Base-by-base conservation (phyloP, 2,797 vertebrate species). In the Anolis apletophallus region DNA sequence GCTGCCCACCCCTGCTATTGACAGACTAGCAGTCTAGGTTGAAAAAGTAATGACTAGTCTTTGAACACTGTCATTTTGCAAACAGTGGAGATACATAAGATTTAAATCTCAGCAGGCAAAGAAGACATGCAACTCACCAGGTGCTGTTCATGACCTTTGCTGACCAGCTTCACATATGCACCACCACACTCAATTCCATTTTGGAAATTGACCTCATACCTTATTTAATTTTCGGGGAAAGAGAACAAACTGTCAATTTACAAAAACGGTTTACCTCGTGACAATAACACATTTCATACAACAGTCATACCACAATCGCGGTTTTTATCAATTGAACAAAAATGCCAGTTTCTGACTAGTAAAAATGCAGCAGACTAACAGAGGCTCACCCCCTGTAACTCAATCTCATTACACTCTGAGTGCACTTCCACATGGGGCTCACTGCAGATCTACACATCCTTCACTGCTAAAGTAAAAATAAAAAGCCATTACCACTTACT, bases 141-240 rank as follows among this genome's bases (percentile, higher is more conserved):
- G 95, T 96, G 95, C 8, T 99, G 95, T 1, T 99, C 98, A 0
- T 97, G 91, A 1, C 97, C 97, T 96, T 98, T 97, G 13, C 97
- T 98, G 93, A 99, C 97, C 92, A 99, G 95, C 90, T 99, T 99
- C 92, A 99, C 96, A 90, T 99, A 99, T 85, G 98, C 99, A 3
- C 99, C 99, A 0, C 99, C 99, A 76, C 99, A 99, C 90, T 99
- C 99, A 85, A 99, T 99, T 54, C 99, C 99, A 0, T 96, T 97
- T 95, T 99, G 99, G 96, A 99, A 99, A 95, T 98, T 99, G 89
- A 99, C 99, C 93, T 99, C 99, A 90, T 99, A 99, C 93, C 98
- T 99, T 94, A 81, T 95, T 94, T 91, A 93, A 68, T 87, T 92
- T 93, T 46, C 5, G 52, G 52, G 77, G 92, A 2, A 93, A 88